Evolutionary conservation across 2,888 invertebrate species (phyloP).

Genomic region (Caenorhabditis sp.): DNA sequence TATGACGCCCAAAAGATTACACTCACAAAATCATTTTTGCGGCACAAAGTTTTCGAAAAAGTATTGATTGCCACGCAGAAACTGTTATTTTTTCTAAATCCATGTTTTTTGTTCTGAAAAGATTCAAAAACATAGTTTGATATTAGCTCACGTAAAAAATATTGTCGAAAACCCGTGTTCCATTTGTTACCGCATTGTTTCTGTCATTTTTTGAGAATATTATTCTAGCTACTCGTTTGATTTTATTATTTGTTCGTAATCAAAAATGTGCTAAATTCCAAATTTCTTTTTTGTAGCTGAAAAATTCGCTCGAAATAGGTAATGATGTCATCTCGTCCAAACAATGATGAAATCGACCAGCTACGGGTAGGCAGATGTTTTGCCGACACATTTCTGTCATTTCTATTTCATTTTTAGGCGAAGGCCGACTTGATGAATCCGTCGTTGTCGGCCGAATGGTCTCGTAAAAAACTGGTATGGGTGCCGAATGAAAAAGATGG

Average conservation of each 20-base stretch:
- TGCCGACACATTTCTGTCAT: neutral
- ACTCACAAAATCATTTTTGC: too few relatives aligned
- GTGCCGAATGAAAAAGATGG: slow-evolving; percentile 86
- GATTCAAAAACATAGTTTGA: too few relatives aligned
- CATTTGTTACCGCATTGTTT: neutral
- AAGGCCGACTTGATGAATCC: slow-evolving; percentile 35
- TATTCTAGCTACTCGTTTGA: neutral
- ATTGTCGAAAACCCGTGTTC: too few relatives aligned
- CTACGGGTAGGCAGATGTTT: slow-evolving; percentile 7
- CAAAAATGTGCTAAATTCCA: neutral
- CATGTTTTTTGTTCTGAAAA: too few relatives aligned
- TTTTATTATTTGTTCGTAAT: neutral
- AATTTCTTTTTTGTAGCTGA: slow-evolving; percentile 20
- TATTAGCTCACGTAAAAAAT: too few relatives aligned
- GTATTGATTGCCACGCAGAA: too few relatives aligned
- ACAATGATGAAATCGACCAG: slow-evolving; percentile 37
- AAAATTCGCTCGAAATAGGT: slow-evolving; percentile 26
- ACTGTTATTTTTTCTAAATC: too few relatives aligned
- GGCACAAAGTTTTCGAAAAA: too few relatives aligned
- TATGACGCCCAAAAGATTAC: too few relatives aligned
- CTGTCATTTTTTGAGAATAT: neutral
- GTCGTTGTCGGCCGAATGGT: slow-evolving; percentile 85
- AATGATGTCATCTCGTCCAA: slow-evolving; percentile 37
- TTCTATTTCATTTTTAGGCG: slow-evolving; percentile 13
- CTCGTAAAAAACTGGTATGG: slow-evolving; percentile 96